phyloP scores from a whole-genome alignment of 1,140 invertebrate genomes.

The Platyura marginata region DNA sequence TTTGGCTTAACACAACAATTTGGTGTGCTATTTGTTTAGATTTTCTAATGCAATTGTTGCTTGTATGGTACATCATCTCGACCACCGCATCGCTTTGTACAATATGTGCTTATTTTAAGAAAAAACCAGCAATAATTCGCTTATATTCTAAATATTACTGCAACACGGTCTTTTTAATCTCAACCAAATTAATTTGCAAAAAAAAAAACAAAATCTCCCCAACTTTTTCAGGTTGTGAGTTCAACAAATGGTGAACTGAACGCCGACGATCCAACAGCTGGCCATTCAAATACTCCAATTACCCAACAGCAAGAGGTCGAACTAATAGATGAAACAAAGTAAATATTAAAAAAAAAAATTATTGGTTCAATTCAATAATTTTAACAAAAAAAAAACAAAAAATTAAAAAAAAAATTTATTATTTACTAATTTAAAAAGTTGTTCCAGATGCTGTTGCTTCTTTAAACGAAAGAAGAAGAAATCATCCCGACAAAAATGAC shows the following conservation, averaged over 20 bases:
- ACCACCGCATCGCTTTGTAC: too few species aligned
- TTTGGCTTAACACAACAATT: too few species aligned
- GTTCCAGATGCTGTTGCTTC: constrained; percentile 88
- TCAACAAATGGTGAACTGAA: constrained; percentile 92
- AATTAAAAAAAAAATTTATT: constrained; percentile 11
- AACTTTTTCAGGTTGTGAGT: constrained; percentile 66
- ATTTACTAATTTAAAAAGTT: constrained; percentile 6
- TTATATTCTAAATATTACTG: too few species aligned
- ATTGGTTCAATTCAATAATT: constrained; percentile 6
- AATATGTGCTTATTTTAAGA: too few species aligned
- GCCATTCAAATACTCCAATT: constrained; percentile 91
- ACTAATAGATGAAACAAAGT: constrained; percentile 83
- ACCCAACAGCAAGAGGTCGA: constrained; percentile 82
- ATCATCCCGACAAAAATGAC: constrained; percentile 30
- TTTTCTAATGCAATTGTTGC: too few species aligned
- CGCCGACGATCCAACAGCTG: constrained; percentile 85
- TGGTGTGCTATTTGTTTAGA: too few species aligned
- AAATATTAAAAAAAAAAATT: constrained; percentile 36
- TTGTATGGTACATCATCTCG: too few species aligned
- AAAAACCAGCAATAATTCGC: too few species aligned
- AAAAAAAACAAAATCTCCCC: too few species aligned
- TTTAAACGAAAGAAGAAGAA: constrained; percentile 96
- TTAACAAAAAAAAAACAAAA: constrained; percentile 23
- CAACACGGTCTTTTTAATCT: too few species aligned
- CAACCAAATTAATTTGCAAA: too few species aligned